phyloP scores from a whole-genome alignment of 37 sponge, comb jelly and placozoan genomes.

The Cliona cf. orientalis region DNA sequence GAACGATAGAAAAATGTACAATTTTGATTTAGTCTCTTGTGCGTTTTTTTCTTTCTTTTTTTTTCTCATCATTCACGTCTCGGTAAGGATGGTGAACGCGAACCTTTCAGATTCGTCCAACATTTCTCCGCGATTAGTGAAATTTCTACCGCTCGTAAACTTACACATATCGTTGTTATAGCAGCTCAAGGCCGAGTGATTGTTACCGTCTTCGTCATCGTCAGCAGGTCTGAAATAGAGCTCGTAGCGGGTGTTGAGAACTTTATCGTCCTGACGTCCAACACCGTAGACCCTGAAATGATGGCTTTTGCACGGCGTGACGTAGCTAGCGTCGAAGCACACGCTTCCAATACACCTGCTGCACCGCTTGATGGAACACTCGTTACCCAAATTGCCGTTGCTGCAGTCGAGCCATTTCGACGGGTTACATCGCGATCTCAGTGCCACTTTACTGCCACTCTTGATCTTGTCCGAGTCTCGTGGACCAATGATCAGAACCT shows the following conservation, averaged over 20 bases:
- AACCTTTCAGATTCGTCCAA: no score
- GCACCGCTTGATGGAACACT: background rate
- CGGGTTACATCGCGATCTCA: constrained; percentile 4
- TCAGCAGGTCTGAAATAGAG: background rate
- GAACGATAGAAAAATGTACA: no score
- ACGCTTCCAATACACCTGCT: background rate
- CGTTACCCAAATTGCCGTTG: background rate
- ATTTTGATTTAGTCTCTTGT: no score
- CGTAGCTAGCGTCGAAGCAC: constrained; percentile 1
- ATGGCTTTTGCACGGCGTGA: background rate
- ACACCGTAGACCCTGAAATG: constrained; percentile 15
- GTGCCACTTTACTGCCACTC: constrained; percentile 8
- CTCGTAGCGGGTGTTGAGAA: background rate
- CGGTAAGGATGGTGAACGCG: no score
- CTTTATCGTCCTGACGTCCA: background rate
- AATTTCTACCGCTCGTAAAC: no score
- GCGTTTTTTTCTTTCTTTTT: no score
- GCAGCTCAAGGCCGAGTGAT: no score
- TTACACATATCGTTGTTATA: no score
- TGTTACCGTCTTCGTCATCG: no score
- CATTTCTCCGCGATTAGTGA: no score
- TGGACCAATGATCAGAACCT: background rate
- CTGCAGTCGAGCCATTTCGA: constrained; percentile 26
- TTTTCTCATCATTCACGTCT: no score
- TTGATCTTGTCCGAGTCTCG: constrained; percentile 4